These are phyloP conservation scores for Protonibea diacanthus DNA, from an alignment of 2,797 vertebrate species.

Conservation along the genomic window DNA sequence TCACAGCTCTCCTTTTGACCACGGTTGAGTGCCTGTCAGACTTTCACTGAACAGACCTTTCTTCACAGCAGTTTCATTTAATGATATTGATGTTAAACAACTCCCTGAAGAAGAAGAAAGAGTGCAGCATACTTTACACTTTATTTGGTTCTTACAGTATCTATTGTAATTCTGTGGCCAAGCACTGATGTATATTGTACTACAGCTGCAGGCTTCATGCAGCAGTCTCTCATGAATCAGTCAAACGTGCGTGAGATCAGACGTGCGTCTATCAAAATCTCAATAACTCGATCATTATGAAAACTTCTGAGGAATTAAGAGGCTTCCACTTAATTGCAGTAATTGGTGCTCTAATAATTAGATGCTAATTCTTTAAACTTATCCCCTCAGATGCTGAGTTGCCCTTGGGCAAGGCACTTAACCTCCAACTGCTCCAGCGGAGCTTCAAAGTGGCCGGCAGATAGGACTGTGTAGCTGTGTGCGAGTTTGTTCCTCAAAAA, in stretches of 20 bases:
- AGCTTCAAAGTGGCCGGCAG: constrained; percentile 7
- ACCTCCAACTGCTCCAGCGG: constrained; percentile 8
- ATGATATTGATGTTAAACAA: neutral
- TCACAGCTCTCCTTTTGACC: neutral
- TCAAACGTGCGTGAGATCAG: neutral
- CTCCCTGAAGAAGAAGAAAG: neutral
- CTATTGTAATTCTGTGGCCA: neutral
- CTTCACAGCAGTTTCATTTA: neutral
- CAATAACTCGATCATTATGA: neutral
- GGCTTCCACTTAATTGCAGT: constrained; percentile 1
- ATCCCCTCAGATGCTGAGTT: constrained; percentile 4
- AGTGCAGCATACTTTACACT: neutral
- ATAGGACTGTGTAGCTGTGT: neutral
- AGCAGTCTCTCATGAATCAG: constrained; percentile 1
- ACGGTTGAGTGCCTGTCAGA: neutral
- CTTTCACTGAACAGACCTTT: neutral
- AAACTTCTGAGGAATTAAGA: neutral
- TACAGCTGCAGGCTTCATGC: constrained; percentile 11
- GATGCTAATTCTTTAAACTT: constrained; percentile 14
- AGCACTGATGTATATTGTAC: neutral
- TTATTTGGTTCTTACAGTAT: neutral
- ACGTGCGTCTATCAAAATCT: neutral
- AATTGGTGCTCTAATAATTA: constrained; percentile 17
- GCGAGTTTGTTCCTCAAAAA: neutral
- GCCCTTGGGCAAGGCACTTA: constrained; percentile 26